Base-by-base conservation (phyloP, 2,888 invertebrate genomes). In the Sialis lutaria region DNA sequence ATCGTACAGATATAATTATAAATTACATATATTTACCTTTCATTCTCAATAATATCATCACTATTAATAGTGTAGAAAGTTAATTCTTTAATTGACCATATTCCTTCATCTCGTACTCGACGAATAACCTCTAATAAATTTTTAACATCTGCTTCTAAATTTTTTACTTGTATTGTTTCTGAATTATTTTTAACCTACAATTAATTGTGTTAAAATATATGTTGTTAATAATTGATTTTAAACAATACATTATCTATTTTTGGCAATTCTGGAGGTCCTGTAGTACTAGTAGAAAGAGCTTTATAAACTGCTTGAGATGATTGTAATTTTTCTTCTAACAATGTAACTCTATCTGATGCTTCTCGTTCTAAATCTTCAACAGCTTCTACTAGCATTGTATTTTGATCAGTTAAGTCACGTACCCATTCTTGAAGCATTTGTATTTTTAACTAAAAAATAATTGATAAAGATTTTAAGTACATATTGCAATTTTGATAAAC, bases 321-420 rank as follows among this genome's bases (percentile, higher is more conserved):
- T 40, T 64, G 61, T 46, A 75, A 60, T 55, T 72, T 72, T 42
- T 69, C 67, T 56, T 74, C 71, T 37, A 78, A 58, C 49, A 70
- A 56, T 51, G 68, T 61, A 22, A 81, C 72, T 53, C 75, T 67
- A 44, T 68, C 63, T 13, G 73, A 73, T 43, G 80, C 77, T 55
- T 81, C 79, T 30, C 64, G 59, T 61, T 83, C 82, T 55, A 83
- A 59, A 55, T 81, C 79, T 57, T 77, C 74, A 1, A 83, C 76
- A 3, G 77, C 75, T 47, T 69, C 70, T 45, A 75, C 75, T 54
- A 84, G 65, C 65, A 80, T 69, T 41, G 72, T 64, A 62, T 82
- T 83, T 65, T 83, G 82, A 32, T 73, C 77, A 39, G 70, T 71
- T 56, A 82, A 65, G 62, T 82, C 79, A 43, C 68, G 62, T 51